Percentiles rank a stretch among this genome's conserved stretches.
Evolutionary conservation across 2,888 invertebrate genomes (phyloP).

Genomic region (Aphidoletes aphidimyza): DNA sequence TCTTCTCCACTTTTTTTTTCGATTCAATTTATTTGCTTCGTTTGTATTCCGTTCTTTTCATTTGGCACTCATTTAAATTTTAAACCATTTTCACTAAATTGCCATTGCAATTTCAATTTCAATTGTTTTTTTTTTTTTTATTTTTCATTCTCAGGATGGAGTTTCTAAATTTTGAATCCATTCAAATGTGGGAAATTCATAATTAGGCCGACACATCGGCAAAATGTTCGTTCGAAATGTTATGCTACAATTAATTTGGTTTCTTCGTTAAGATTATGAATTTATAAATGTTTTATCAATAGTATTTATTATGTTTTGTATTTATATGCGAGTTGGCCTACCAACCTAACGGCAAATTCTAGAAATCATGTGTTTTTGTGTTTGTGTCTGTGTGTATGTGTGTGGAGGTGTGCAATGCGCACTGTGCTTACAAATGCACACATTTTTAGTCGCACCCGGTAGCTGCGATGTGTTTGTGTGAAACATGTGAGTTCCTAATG

Average conservation of each 20-base stretch:
- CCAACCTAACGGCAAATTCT: no score
- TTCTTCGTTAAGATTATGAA: not conserved
- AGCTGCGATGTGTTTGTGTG: not conserved
- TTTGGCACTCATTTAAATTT: not conserved
- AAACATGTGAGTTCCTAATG: not conserved
- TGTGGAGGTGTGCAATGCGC: not conserved
- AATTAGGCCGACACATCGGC: constrained; percentile 29
- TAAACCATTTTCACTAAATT: not conserved
- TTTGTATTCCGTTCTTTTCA: not conserved
- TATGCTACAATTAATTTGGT: constrained; percentile 20
- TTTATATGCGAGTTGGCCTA: no score
- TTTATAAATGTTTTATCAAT: not conserved
- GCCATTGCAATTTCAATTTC: not conserved
- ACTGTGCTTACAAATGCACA: no score
- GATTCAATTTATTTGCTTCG: not conserved
- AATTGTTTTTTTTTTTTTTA: not conserved
- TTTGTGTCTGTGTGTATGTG: not conserved
- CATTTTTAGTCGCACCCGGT: not conserved
- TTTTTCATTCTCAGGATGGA: not conserved
- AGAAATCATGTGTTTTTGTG: no score
- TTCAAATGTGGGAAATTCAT: no score
- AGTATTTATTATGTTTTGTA: not conserved
- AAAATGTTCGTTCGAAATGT: not conserved
- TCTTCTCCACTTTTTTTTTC: not conserved
- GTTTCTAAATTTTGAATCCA: not conserved